Percentiles rank a stretch among this genome's conserved stretches.
Conservation (phyloP, 2,113 vertebrate species). For the Eretmochelys imbricata region DNA sequence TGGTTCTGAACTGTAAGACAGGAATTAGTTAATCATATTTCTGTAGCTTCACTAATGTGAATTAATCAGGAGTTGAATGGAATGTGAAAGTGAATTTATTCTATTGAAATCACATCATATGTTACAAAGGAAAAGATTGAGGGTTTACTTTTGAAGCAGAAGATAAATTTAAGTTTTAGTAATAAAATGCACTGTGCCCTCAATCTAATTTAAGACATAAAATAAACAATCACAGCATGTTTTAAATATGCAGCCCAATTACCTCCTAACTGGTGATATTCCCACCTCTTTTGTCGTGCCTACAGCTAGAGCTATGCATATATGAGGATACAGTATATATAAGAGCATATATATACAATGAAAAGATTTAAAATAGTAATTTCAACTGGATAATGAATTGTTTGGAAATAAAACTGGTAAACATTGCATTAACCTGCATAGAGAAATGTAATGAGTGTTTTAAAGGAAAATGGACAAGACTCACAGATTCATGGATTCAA, state of each 20-base stretch:
- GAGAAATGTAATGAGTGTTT: not conserved
- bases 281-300: not conserved
- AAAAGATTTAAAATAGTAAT: not conserved
- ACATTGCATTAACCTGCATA: not conserved
- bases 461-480: not conserved
- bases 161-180: not conserved
- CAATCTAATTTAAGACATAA: not conserved
- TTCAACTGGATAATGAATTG: not conserved
- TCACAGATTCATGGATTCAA: not conserved
- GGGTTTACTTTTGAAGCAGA: constrained; percentile 3
- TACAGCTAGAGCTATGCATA: not conserved
- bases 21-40: constrained; percentile 6
- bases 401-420: not conserved
- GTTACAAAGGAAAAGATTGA: constrained; percentile 2
- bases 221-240: not conserved
- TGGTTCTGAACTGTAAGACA: constrained; percentile 20
- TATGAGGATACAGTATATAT: not conserved
- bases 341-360: not conserved
- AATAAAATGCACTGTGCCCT: not conserved
- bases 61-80: constrained; percentile 50
- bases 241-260: not conserved
- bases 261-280: not conserved
- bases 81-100: constrained; percentile 14
- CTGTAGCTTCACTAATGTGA: constrained; percentile 18
- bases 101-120: not conserved